A percentile compares a stretch with the other conserved stretches of the same genome.
Conservation (phyloP, 1,140 invertebrate genomes). For the Drosophila ironensis region DNA sequence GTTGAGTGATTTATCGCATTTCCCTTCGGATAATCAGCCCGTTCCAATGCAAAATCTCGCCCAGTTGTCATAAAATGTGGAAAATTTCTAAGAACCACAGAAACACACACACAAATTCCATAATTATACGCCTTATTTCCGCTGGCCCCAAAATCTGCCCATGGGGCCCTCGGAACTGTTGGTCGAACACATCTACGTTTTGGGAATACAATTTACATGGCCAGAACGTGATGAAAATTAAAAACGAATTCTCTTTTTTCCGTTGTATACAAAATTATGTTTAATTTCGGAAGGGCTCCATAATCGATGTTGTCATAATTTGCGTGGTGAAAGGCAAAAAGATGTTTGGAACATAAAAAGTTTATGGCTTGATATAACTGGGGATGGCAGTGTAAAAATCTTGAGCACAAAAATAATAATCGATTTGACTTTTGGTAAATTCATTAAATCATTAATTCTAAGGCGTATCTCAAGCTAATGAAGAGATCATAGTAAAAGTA, state of each 20-base stretch:
- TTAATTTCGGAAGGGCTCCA: slow-evolving; percentile 5
- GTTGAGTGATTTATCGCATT: slow-evolving; percentile 30
- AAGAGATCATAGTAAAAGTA: no score
- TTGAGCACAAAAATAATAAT: no score
- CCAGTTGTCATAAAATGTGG: slow-evolving; percentile 18
- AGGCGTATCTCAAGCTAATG: no score
- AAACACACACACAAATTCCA: slow-evolving; percentile 8
- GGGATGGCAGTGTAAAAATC: no score
- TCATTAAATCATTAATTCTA: background rate
- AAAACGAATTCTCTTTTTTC: slow-evolving; percentile 19
- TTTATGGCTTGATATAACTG: no score
- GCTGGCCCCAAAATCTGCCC: slow-evolving; percentile 23
- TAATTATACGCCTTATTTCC: slow-evolving; percentile 50
- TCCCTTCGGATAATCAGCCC: slow-evolving; percentile 9
- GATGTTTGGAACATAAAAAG: background rate
- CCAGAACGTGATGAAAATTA: slow-evolving; percentile 43
- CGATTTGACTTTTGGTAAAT: no score
- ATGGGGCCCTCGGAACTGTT: slow-evolving; percentile 14
- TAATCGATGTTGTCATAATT: background rate
- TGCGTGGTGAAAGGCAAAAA: background rate
- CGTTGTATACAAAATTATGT: slow-evolving; percentile 13
- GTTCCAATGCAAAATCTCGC: slow-evolving; percentile 14
- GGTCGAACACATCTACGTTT: slow-evolving; percentile 11
- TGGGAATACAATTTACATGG: slow-evolving; percentile 35
- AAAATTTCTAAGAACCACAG: slow-evolving; percentile 5